These are phyloP conservation scores for Pangasius sanitwongsei DNA, from an alignment of 2,797 vertebrate genomes.

Conservation along the genomic window DNA sequence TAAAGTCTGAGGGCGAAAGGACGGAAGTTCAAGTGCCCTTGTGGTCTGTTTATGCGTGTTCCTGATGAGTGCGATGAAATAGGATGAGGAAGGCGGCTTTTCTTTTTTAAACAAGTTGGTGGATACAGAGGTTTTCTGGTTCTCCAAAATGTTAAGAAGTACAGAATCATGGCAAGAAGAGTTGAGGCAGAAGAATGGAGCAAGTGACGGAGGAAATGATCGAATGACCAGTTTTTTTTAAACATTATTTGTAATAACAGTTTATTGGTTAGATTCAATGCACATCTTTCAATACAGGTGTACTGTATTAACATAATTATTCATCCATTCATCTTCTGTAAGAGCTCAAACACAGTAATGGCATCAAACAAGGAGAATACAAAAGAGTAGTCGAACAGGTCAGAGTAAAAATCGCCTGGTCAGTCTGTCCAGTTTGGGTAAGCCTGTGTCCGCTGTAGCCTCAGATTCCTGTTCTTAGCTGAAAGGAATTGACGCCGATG, in stretches of 20 bases:
- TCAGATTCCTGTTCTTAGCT: neutral
- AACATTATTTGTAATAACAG: neutral
- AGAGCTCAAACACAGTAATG: neutral
- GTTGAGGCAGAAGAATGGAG: neutral
- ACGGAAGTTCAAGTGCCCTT: neutral
- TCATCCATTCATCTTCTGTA: neutral
- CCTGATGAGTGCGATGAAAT: neutral
- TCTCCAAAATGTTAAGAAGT: neutral
- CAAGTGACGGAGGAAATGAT: neutral
- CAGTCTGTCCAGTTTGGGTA: neutral
- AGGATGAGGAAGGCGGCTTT: neutral
- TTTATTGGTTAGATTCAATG: neutral
- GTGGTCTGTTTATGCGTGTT: too few species aligned
- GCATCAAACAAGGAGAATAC: neutral
- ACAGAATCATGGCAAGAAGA: neutral
- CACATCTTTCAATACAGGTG: neutral
- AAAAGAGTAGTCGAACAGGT: neutral
- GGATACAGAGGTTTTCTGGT: neutral
- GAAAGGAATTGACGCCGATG: neutral
- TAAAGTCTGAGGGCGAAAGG: neutral
- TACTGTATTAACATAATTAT: neutral
- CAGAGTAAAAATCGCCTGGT: neutral
- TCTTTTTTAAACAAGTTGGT: neutral
- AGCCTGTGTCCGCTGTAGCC: neutral
- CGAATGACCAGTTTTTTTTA: neutral